Evolutionary conservation across 2,113 vertebrate genomes (phyloP).

Genomic region (Urocynchramus pylzowi): DNA sequence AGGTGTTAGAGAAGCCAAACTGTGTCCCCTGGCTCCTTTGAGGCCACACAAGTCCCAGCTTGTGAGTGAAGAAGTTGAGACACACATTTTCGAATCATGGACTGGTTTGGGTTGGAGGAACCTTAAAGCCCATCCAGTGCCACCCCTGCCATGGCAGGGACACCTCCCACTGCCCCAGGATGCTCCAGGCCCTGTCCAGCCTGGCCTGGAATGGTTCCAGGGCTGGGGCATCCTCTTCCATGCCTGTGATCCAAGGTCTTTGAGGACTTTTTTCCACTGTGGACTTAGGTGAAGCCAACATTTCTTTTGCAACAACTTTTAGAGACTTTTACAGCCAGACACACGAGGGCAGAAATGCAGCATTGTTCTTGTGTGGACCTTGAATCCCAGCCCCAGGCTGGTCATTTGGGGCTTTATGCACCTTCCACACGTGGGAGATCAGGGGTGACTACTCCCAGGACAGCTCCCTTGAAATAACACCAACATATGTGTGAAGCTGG

Average conservation of each 20-base stretch:
- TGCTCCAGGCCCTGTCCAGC: neutral
- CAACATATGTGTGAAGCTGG: accelerated
- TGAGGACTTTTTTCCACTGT: neutral
- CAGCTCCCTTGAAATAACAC: neutral
- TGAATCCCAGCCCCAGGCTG: neutral
- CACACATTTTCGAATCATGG: neutral
- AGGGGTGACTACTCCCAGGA: neutral
- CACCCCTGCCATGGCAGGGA: neutral
- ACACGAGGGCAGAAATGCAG: neutral
- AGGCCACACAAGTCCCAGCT: neutral
- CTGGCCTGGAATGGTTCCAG: neutral
- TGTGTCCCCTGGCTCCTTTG: neutral
- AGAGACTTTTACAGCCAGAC: neutral
- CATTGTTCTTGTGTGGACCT: neutral
- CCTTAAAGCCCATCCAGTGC: neutral
- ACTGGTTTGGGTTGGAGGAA: neutral
- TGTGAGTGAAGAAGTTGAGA: neutral
- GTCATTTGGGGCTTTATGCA: neutral
- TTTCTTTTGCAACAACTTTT: neutral
- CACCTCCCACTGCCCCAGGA: accelerated
- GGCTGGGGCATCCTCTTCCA: neutral
- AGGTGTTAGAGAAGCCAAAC: neutral
- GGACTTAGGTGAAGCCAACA: neutral
- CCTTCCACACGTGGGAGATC: neutral
- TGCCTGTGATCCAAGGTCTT: neutral